Evolutionary conservation across 2,797 vertebrate genomes (phyloP), one percentile per base, ranked within the genome.

Genomic region (Rhinichthys osculus): DNA sequence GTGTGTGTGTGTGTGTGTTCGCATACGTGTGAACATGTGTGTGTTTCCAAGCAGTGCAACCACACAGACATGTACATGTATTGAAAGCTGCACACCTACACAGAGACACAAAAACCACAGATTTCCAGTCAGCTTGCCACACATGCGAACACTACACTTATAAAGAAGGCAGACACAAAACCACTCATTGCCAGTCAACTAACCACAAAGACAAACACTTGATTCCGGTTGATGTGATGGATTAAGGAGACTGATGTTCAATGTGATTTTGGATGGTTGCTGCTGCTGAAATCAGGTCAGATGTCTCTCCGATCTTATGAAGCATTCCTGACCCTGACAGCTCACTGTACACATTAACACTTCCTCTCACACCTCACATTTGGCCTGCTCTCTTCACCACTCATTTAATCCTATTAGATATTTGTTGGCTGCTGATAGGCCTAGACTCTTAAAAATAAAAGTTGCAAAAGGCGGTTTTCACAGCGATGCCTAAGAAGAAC

Each of bases 181-280:
- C 69, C 40, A 72, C 67, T 62, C 80, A 86, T 87, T 91, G 89
- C 91, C 89, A 88, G 90, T 90, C 84, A 91, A 88, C 69, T 79
- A 85, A 88, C 87, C 85, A 70, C 87, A 81, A 77, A 80, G 17
- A 77, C 83, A 71, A 69, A 81, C 82, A 54, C 52, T 59, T 35
- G 33, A 79, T 89, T 88, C 81, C 84, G 71, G 81, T 89, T 62
- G 80, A 82, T 16, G 73, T 73, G 71, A n/a, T 84, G 84, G 78
- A 82, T 87, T n/a, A 52, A 80, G 27, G 35, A 67, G 57, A 17
- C 35, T 3, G 50, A 78, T 40, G 35, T 19, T 38, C 42, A 42
- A 50, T 52, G 71, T 82, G 82, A 85, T 50, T 86, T 76, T 78
- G 78, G 69, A 16, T 21, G 17, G 44, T 64, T 8, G 47, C 23